Evolutionary conservation across 2,113 vertebrate species (phyloP).

Genomic region (Cepphus grylle): DNA sequence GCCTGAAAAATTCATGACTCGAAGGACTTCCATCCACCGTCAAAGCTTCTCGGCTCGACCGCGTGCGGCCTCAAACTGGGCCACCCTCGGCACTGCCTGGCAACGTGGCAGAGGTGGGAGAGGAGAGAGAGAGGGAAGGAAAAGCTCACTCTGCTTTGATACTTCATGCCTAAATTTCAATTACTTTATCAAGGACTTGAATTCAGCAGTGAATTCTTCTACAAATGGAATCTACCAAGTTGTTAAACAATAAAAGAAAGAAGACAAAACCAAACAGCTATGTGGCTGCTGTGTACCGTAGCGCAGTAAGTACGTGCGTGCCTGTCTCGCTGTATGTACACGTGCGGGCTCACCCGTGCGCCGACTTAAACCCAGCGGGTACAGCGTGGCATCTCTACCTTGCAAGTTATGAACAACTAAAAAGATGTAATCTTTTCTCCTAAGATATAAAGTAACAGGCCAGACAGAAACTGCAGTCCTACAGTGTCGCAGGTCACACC

Average conservation of each 20-base stretch:
- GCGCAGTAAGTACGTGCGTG: too few species aligned
- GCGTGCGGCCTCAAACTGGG: not conserved
- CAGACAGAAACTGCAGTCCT: not conserved
- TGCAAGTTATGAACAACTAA: not conserved
- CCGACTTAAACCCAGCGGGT: not conserved
- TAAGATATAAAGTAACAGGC: not conserved
- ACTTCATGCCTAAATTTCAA: slow-evolving; percentile 55
- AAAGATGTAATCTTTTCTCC: not conserved
- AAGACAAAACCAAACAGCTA: not conserved
- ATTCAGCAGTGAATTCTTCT: slow-evolving; percentile 49
- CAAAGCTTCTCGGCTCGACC: slow-evolving; percentile 71
- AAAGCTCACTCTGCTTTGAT: slow-evolving; percentile 60
- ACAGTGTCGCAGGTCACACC: not conserved
- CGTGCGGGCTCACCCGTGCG: not conserved
- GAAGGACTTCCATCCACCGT: slow-evolving; percentile 70
- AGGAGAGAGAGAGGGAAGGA: not conserved
- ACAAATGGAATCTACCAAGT: not conserved
- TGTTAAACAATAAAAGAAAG: not conserved
- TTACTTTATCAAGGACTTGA: slow-evolving; percentile 69
- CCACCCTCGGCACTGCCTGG: not conserved
- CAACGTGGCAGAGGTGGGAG: not conserved
- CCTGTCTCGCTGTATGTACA: accelerated
- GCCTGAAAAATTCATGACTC: slow-evolving; percentile 86
- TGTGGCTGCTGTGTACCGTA: not conserved
- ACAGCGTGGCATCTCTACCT: not conserved